These are phyloP conservation scores for Channallabes apus DNA, from an alignment of 2,797 vertebrate species.

Conservation along the genomic window DNA sequence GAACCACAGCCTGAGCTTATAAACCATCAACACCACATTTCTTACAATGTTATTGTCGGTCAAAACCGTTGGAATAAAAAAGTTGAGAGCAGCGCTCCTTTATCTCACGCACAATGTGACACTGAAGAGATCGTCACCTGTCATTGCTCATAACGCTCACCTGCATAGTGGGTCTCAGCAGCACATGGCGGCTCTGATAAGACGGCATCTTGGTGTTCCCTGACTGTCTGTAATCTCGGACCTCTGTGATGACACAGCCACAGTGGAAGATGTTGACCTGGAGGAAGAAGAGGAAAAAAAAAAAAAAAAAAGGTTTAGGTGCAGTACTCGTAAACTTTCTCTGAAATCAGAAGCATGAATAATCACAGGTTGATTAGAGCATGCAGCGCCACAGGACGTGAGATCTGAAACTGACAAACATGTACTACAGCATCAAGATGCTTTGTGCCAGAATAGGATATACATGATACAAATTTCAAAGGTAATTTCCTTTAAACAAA, in stretches of 20 bases:
- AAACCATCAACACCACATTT: background rate
- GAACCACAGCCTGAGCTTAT: background rate
- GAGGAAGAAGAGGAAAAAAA: background rate
- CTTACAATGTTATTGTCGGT: background rate
- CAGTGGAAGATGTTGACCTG: constrained; percentile 99
- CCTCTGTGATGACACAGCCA: constrained; percentile 96
- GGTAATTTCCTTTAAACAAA: background rate
- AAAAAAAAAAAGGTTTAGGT: background rate
- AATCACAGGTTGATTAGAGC: background rate
- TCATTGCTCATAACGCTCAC: constrained; percentile 62
- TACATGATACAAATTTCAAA: background rate
- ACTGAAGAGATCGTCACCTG: background rate
- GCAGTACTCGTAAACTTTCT: background rate
- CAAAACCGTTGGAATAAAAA: background rate
- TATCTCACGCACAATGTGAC: background rate
- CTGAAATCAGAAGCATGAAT: background rate
- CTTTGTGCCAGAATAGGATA: background rate
- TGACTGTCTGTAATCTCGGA: constrained; percentile 95
- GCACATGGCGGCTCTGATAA: constrained; percentile 92
- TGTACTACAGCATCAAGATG: background rate
- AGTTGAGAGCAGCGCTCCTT: background rate
- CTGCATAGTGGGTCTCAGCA: constrained; percentile 97
- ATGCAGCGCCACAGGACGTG: background rate
- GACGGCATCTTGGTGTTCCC: constrained; percentile 90
- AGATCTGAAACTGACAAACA: background rate